Percentiles rank a stretch among this genome's conserved stretches.
Evolutionary conservation across 2,888 invertebrate genomes (phyloP).

Genomic region (Drosophila meridionalis): DNA sequence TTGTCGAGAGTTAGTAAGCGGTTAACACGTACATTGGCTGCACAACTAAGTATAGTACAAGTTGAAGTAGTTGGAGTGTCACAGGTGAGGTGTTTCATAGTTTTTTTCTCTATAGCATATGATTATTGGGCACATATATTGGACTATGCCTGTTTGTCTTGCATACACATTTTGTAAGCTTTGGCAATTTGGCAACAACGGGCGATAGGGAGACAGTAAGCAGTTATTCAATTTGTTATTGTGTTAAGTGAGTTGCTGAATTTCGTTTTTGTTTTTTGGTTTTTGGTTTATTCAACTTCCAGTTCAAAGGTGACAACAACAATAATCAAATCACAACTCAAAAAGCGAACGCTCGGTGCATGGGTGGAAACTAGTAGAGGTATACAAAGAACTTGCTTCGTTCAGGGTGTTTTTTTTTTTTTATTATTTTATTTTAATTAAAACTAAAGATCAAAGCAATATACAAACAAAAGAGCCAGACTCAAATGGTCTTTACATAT

Average conservation of each 20-base stretch:
- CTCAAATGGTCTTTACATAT: slow-evolving; percentile 35
- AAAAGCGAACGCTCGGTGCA: slow-evolving; percentile 75
- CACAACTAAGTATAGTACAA: slow-evolving; percentile 72
- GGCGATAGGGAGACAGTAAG: slow-evolving; percentile 68
- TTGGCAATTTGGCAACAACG: slow-evolving; percentile 56
- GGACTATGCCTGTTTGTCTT: slow-evolving; percentile 50
- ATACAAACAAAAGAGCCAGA: slow-evolving; percentile 54
- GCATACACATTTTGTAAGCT: slow-evolving; percentile 64
- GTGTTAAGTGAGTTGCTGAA: slow-evolving; percentile 55
- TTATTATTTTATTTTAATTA: background rate
- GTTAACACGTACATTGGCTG: slow-evolving; percentile 75
- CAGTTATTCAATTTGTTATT: slow-evolving; percentile 47
- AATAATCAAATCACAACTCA: slow-evolving; percentile 60
- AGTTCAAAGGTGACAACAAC: slow-evolving; percentile 58
- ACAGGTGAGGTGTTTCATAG: slow-evolving; percentile 50
- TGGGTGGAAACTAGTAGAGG: slow-evolving; percentile 40
- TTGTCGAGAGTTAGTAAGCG: slow-evolving; percentile 67
- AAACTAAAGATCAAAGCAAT: slow-evolving; percentile 58
- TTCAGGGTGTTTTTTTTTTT: slow-evolving; percentile 32
- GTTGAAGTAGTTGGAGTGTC: slow-evolving; percentile 65
- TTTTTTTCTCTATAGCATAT: slow-evolving; percentile 11
- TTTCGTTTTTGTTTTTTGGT: slow-evolving; percentile 12
- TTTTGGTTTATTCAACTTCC: slow-evolving; percentile 50
- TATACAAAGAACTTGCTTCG: slow-evolving; percentile 39
- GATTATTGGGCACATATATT: slow-evolving; percentile 31